These are phyloP conservation scores for Paracanthobrama guichenoti DNA, from an alignment of 2,113 vertebrate genomes.

Conservation along the genomic window DNA sequence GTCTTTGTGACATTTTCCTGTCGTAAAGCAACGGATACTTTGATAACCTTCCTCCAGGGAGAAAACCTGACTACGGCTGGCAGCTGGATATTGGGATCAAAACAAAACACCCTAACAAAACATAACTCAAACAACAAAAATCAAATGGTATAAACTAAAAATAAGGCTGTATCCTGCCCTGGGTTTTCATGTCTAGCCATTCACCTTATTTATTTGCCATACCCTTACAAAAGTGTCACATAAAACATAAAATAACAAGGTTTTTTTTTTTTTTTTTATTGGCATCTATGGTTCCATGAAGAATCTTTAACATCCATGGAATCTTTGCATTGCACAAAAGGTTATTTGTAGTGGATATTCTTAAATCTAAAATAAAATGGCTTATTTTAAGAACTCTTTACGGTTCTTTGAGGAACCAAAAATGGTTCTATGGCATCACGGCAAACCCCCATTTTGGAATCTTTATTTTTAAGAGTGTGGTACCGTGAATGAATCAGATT, in stretches of 20 bases:
- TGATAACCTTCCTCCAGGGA: slow-evolving; percentile 1
- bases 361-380: no score
- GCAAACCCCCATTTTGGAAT: no score
- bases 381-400: no score
- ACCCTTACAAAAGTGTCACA: neutral
- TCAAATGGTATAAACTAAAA: neutral
- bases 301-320: no score
- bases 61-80: neutral
- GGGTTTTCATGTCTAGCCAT: neutral
- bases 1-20: slow-evolving; percentile 30
- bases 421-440: no score
- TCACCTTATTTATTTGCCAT: neutral
- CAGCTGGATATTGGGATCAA: neutral
- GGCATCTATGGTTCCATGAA: no score
- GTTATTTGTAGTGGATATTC: no score
- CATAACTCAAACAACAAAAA: neutral
- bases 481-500: neutral
- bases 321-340: no score
- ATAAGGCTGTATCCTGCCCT: neutral
- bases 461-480: no score
- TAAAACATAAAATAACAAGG: neutral
- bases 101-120: neutral
- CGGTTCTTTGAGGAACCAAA: no score
- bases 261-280: no score
- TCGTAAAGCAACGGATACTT: slow-evolving; percentile 35